Base-by-base conservation (phyloP, 2,113 vertebrate species). In the Aspidoscelis tigris region DNA sequence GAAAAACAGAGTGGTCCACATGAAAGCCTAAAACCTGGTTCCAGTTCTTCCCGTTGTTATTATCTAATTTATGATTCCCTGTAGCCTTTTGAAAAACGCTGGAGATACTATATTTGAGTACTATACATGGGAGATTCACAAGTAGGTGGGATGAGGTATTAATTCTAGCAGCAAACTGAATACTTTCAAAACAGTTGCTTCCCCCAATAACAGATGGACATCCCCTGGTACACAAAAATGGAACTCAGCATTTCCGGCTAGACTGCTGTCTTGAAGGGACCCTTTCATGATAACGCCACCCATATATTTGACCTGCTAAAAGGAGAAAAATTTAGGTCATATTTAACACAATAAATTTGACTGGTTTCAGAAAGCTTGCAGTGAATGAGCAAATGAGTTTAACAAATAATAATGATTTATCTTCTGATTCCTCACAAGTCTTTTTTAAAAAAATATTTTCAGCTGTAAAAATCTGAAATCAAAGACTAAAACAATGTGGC, bases 281-380 rank as follows among this genome's bases (percentile, higher is more conserved):
- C n/a, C 6, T 33, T 74, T 82, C 14, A 33, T 74, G 10, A 5
- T n/a, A 65, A 47, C 74, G 20, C 5, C 14, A 61, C 73, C 53
- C 10, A 8, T 18, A 61, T 83, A 70, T 71, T 78, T 58, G 41
- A 24, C 41, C 16, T 76, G 44, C 14, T 41, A 78, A 87, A 47
- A 86, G 64, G 55, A 87, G 33, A 33, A 33, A 33, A 33, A 33
- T 1, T 33, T 33, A 33, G 33, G 33, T 33, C 33, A 33, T 33
- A 26, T 94, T 93, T 92, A 95, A 90, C 90, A 90, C 92, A 88
- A 90, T 95, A 94, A 90, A 89, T 92, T 93, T 78, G 22, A 61
- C 14, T 26, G 70, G 65, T 82, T 82, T 74, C 55, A 50, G 41
- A 43, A 26, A 81, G n/a, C 9, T 50, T 64, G 18, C 1, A 70